Evolutionary conservation across 2,113 vertebrate species (phyloP).

Genomic region (Notechis scutatus): DNA sequence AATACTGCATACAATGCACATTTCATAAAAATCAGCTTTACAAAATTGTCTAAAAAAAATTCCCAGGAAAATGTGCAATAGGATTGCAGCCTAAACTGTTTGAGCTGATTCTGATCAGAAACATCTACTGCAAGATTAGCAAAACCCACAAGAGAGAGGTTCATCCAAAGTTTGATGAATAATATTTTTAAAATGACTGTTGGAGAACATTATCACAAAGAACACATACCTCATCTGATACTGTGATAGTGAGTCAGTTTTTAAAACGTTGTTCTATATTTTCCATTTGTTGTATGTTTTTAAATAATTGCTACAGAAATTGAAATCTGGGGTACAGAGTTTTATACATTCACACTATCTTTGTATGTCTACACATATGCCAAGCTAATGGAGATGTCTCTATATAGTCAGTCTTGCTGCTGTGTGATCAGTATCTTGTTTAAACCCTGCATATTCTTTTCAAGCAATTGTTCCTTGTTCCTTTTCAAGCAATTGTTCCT

Average conservation of each 20-base stretch:
- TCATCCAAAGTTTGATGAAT: background rate
- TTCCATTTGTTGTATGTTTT: background rate
- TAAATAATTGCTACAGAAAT: background rate
- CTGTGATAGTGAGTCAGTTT: background rate
- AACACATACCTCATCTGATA: background rate
- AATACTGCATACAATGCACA: background rate
- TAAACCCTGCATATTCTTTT: background rate
- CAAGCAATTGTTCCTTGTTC: background rate
- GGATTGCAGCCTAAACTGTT: background rate
- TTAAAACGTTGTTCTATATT: background rate
- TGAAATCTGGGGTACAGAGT: background rate
- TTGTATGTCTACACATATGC: no score
- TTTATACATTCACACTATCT: background rate
- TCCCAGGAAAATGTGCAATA: background rate
- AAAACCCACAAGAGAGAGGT: background rate
- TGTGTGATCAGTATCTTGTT: background rate
- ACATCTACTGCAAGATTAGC: background rate
- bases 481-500: background rate
- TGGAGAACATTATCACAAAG: background rate
- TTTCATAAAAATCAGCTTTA: background rate
- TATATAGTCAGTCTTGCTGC: background rate
- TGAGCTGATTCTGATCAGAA: background rate
- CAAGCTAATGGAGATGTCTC: constrained; percentile 27
- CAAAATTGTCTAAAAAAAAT: background rate
- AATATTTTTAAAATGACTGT: background rate